Conservation (phyloP, 2,888 invertebrate species). For the Caenorhabditis imperialis region DNA sequence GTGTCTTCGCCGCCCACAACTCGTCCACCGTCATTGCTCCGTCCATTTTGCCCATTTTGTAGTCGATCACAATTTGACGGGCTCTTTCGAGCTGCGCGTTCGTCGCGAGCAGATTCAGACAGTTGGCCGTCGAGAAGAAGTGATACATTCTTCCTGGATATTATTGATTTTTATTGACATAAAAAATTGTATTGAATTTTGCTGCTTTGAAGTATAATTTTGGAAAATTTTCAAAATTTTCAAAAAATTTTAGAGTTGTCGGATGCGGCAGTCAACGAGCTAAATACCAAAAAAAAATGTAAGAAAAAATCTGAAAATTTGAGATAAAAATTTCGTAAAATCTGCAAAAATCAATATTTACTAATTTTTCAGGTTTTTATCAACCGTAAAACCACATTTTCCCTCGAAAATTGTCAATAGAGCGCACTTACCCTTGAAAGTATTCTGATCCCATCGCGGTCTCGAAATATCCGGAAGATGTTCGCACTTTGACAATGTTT, state of each 20-base stretch:
- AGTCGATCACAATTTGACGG: conserved; percentile 85
- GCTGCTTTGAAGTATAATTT: no score
- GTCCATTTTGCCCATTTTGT: conserved; percentile 82
- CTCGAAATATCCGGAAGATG: conserved; percentile 73
- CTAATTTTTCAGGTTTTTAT: no score
- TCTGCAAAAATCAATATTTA: no score
- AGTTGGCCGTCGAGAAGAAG: conserved; percentile 92
- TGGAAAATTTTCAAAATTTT: no score
- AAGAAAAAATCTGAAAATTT: no score
- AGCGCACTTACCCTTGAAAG: conserved; percentile 40
- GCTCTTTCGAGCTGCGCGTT: conserved; percentile 86
- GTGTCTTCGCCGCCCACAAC: conserved; percentile 90
- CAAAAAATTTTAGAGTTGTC: no score
- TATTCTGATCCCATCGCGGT: conserved; percentile 88
- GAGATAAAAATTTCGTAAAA: no score
- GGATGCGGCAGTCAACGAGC: no score
- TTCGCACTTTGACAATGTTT: conserved; percentile 37
- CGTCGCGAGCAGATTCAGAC: conserved; percentile 88
- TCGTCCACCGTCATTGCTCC: conserved; percentile 85
- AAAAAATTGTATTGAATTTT: neutral
- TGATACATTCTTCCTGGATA: conserved; percentile 87
- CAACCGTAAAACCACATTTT: no score
- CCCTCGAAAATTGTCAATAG: no score
- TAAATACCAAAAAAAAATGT: no score
- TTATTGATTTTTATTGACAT: neutral